Conservation (phyloP, 2,888 invertebrate species). For the Pedicia rivosa region DNA sequence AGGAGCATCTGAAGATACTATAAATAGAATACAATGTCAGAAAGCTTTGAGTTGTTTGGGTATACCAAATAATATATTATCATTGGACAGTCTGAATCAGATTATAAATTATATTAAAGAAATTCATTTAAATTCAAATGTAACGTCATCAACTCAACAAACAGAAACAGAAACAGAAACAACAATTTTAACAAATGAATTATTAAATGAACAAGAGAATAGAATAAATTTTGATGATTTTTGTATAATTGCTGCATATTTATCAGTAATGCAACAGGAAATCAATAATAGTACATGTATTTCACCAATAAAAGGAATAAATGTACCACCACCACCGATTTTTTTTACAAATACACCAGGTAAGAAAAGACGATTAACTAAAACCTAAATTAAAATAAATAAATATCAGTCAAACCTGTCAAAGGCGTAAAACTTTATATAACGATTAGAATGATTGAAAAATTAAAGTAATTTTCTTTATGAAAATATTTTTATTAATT, state of each 20-base stretch:
- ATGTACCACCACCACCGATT: conserved; percentile 30
- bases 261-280: conserved; percentile 30
- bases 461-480: too few species aligned
- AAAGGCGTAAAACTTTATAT: too few species aligned
- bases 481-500: too few species aligned
- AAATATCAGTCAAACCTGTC: too few species aligned
- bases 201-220: too few species aligned
- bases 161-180: conserved; percentile 11
- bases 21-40: conserved; percentile 29
- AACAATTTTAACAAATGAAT: too few species aligned
- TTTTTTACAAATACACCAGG: conserved; percentile 29
- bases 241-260: conserved; percentile 29
- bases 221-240: conserved; percentile 28
- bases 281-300: conserved; percentile 31
- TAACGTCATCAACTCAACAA: conserved; percentile 10
- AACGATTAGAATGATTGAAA: too few species aligned
- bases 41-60: conserved; percentile 30
- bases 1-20: conserved; percentile 19
- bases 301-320: conserved; percentile 31
- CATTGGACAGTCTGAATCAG: conserved; percentile 24
- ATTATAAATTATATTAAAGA: conserved; percentile 7
- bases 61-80: conserved; percentile 29
- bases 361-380: conserved; percentile 11
- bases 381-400: conserved; percentile 2
- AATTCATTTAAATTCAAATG: not conserved